Evolutionary conservation across 53 echinoderm and acorn worm species (phyloP), one percentile per base, ranked within the genome.

Genomic region (Echinometra lucunter): DNA sequence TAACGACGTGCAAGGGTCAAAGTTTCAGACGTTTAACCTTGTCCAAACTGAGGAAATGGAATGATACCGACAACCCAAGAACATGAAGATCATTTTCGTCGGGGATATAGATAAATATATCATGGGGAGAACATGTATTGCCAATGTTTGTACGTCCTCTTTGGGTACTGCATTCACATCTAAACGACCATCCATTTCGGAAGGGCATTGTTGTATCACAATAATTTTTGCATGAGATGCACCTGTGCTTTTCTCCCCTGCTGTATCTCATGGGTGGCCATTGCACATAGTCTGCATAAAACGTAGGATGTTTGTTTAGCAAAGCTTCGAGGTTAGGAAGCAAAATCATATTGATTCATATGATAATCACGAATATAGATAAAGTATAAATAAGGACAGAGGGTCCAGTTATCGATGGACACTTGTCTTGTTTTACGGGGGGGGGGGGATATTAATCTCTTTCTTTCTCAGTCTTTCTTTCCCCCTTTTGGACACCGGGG

Each of bases 21-120:
- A 49, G 2, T 28, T 47, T 49, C 85, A 85, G 28, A 45, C 13
- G 85, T 47, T 28, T 49, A 53, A n/a, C 85, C 85, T 47, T 49
- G n/a, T 47, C 47, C 4, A 47, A 85, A 15, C 85, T 11, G 28
- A n/a, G 47, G n/a, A 15, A 85, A 18, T 49, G 16, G n/a, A 85
- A 45, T 85, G 85, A 37, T 53, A 47, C 3, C 28, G 85, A 85
- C 85, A 85, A 49, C n/a, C 49, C 85, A 85, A 85, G 85, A 85
- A 28, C 85, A 47, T 45, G 17, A 16, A 83, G 47, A n/a, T 2
- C 45, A 49, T 83, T 83, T 49, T 25, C 30, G 45, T 18, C 47
- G 21, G 85, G 16, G 8, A n/a, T 49, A 6, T 4, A 85, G 45
- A 85, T 85, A 85, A 45, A 85, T 49, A 49, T 49, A 12, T 85